phyloP scores from a whole-genome alignment of 2,888 invertebrate species.

The Xanthorhoe designata region DNA sequence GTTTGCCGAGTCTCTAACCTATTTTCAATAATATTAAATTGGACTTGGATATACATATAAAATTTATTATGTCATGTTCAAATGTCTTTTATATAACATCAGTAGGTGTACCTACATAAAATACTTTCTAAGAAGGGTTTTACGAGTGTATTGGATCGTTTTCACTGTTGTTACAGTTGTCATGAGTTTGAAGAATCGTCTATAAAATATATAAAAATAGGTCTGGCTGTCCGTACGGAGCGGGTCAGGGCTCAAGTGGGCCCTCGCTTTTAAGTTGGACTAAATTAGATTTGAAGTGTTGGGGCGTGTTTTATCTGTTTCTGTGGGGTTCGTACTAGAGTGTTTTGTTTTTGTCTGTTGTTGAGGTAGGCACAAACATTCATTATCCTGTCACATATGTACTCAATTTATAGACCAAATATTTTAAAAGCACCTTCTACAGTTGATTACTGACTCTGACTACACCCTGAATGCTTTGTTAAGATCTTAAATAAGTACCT shows the following conservation, averaged over 20 bases:
- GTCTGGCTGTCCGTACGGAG: constrained; percentile 31
- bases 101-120: constrained; percentile 29
- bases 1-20: too few relatives aligned
- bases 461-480: too few relatives aligned
- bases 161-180: constrained; percentile 46
- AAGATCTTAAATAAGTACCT: too few relatives aligned
- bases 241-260: constrained; percentile 45
- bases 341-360: constrained; percentile 6
- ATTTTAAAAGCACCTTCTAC: too few relatives aligned
- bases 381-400: background rate
- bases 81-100: constrained; percentile 4
- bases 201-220: constrained; percentile 47
- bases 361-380: constrained; percentile 14
- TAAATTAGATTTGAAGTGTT: constrained; percentile 42
- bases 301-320: constrained; percentile 34
- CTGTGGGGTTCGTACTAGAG: constrained; percentile 23
- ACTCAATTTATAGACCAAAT: too few relatives aligned
- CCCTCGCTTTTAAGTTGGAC: constrained; percentile 24
- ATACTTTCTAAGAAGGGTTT: constrained; percentile 26
- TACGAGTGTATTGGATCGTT: constrained; percentile 34
- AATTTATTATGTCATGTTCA: too few relatives aligned
- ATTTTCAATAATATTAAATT: too few relatives aligned
- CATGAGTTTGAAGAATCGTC: constrained; percentile 40
- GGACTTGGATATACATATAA: too few relatives aligned
- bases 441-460: too few relatives aligned